Percentiles rank a stretch among this genome's conserved stretches.
phyloP scores from a whole-genome alignment of 2,888 invertebrate species.

The Phytoseiulus persimilis region DNA sequence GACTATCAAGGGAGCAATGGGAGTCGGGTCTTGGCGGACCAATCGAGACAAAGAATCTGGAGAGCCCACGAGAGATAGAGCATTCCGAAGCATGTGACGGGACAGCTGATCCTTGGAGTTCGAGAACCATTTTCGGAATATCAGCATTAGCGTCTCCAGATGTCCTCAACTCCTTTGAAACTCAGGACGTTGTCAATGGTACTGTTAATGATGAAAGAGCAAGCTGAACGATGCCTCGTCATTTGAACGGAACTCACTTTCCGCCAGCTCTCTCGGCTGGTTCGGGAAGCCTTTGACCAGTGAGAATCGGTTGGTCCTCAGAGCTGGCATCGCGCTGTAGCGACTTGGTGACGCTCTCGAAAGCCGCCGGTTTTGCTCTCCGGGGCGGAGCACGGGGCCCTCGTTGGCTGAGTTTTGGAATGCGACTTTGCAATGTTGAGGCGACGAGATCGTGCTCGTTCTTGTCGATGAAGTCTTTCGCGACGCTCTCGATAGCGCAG shows the following conservation, averaged over 20 bases:
- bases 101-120: too few species aligned
- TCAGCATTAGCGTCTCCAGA: too few species aligned
- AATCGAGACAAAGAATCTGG: too few species aligned
- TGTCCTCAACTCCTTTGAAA: neutral
- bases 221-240: neutral
- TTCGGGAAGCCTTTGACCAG: neutral
- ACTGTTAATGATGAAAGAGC: neutral
- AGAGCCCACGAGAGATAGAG: too few species aligned
- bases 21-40: too few species aligned
- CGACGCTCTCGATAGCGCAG: constrained; percentile 56
- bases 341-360: constrained; percentile 22
- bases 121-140: too few species aligned
- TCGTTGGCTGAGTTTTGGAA: constrained; percentile 22
- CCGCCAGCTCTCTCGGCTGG: neutral
- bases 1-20: too few species aligned
- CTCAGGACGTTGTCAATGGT: neutral
- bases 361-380: constrained; percentile 14
- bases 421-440: constrained; percentile 8
- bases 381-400: constrained; percentile 14
- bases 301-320: constrained; percentile 7
- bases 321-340: neutral
- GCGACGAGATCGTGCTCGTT: constrained; percentile 41
- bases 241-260: neutral
- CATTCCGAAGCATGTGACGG: too few species aligned
- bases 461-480: constrained; percentile 50